Evolutionary conservation across 1,140 invertebrate species (phyloP).

Genomic region (Lutraria rhynchaena): DNA sequence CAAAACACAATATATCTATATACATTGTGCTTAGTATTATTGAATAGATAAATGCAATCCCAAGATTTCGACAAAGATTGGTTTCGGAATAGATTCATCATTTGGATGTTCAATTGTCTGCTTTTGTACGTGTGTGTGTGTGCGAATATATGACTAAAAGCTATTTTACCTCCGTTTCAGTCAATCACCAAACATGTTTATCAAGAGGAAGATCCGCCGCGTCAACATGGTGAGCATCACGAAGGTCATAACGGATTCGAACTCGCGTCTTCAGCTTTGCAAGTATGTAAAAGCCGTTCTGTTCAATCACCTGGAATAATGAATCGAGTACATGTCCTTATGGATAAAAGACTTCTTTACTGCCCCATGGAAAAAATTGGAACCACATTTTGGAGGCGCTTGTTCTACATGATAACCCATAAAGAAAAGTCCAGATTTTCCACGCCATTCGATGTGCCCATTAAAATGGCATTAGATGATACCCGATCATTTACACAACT

Average conservation of each 20-base stretch:
- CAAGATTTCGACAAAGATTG: too few species aligned
- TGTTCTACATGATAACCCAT: slow-evolving; percentile 20
- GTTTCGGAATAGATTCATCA: too few species aligned
- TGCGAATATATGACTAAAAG: too few species aligned
- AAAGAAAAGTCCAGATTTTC: not conserved
- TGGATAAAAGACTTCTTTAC: slow-evolving; percentile 7
- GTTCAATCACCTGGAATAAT: not conserved
- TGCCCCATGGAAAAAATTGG: slow-evolving; percentile 44
- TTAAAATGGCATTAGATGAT: slow-evolving; percentile 6
- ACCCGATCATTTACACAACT: not conserved
- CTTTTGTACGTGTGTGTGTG: too few species aligned
- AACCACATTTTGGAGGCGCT: slow-evolving; percentile 44
- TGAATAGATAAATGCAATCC: too few species aligned
- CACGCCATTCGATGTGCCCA: slow-evolving; percentile 32
- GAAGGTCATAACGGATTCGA: slow-evolving; percentile 22
- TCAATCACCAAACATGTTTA: too few species aligned
- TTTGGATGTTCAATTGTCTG: too few species aligned
- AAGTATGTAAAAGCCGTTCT: not conserved
- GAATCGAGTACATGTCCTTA: slow-evolving; percentile 4
- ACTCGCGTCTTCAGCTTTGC: not conserved
- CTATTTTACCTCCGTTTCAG: too few species aligned
- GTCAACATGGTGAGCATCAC: not conserved
- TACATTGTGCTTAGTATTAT: too few species aligned
- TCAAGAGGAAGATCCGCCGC: too few species aligned
- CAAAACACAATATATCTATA: too few species aligned